These are phyloP conservation scores for Limnephilus marmoratus DNA, from an alignment of 2,888 invertebrate species.

Conservation along the genomic window DNA sequence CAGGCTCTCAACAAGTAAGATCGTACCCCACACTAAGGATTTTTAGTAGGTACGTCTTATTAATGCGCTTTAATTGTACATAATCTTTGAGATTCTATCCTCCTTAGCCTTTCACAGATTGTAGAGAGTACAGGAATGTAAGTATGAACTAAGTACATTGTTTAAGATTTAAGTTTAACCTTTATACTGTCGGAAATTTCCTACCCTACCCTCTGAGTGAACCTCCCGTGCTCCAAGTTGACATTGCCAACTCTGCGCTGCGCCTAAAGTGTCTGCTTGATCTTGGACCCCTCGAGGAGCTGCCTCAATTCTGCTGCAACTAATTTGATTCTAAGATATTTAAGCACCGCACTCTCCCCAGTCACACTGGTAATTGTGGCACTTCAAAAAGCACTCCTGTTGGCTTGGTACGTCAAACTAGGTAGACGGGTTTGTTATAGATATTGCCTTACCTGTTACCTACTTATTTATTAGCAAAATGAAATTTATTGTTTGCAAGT, in stretches of 20 bases:
- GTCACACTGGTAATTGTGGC: background rate
- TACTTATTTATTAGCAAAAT: too few relatives aligned
- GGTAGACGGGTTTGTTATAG: background rate
- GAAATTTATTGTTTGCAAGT: too few relatives aligned
- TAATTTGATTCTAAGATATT: conserved; percentile 61
- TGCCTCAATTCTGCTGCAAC: conserved; percentile 53
- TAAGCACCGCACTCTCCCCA: conserved; percentile 42
- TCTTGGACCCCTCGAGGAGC: conserved; percentile 46
- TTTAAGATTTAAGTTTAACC: background rate
- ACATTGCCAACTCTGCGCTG: background rate
- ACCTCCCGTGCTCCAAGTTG: background rate
- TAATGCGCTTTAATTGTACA: too few relatives aligned
- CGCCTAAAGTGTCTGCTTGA: conserved; percentile 38
- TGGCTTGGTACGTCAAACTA: background rate
- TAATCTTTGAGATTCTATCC: background rate
- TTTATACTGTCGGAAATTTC: background rate
- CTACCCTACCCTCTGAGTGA: background rate
- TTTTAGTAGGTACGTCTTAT: too few relatives aligned
- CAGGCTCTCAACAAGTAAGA: too few relatives aligned
- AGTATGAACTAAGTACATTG: background rate
- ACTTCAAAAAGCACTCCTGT: conserved; percentile 4
- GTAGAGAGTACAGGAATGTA: background rate
- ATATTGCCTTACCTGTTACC: background rate
- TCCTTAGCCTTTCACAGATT: background rate
- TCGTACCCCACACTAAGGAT: too few relatives aligned